Evolutionary conservation across 2,888 invertebrate genomes (phyloP).

Genomic region (Phyllotreta striolata): DNA sequence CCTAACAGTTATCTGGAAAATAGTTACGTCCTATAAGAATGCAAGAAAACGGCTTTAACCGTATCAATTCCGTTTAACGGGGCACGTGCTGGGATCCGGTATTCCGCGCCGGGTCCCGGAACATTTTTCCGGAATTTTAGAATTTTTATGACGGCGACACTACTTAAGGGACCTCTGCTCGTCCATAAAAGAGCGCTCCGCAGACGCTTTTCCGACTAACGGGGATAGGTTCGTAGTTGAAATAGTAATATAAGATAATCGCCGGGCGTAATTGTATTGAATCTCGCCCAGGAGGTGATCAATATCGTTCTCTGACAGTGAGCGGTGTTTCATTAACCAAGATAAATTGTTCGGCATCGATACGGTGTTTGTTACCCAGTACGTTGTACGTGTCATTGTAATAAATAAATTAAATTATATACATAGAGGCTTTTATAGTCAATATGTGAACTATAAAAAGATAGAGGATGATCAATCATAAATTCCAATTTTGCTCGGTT

Average conservation of each 20-base stretch:
- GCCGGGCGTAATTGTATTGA: neutral
- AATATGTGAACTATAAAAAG: too few relatives aligned
- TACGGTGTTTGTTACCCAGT: neutral
- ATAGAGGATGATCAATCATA: too few relatives aligned
- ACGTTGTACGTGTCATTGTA: neutral
- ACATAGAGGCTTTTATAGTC: too few relatives aligned
- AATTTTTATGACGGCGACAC: neutral
- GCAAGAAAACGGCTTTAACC: slow-evolving; percentile 3
- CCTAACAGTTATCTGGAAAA: neutral
- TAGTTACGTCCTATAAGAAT: neutral
- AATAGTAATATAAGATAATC: slow-evolving; percentile 14
- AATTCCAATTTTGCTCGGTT: too few relatives aligned
- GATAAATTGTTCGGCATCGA: slow-evolving; percentile 11
- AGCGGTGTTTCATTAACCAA: slow-evolving; percentile 9
- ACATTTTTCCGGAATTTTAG: slow-evolving; percentile 9
- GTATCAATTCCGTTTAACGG: slow-evolving; percentile 12
- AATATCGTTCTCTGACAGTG: slow-evolving; percentile 14
- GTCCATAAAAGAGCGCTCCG: too few relatives aligned
- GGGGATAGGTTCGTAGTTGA: too few relatives aligned
- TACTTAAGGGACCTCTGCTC: too few relatives aligned
- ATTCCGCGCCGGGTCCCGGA: neutral
- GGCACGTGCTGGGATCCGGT: slow-evolving; percentile 4
- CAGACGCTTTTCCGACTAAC: neutral
- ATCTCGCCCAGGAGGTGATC: slow-evolving; percentile 12
- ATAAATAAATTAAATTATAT: slow-evolving; percentile 2